These are phyloP conservation scores for Heliconius himera DNA, from an alignment of 1,140 invertebrate species.

Conservation along the genomic window DNA sequence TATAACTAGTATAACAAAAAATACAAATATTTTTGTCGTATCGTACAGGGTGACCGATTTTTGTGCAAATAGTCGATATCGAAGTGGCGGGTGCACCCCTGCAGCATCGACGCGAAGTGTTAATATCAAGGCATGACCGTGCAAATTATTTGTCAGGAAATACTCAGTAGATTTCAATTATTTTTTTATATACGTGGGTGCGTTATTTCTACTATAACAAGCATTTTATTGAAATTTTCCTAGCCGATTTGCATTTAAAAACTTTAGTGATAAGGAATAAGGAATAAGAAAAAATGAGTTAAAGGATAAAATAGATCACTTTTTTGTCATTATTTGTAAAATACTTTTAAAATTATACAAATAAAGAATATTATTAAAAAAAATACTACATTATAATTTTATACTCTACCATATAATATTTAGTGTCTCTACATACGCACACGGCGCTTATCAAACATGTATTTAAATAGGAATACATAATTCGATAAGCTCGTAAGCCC, in stretches of 20 bases:
- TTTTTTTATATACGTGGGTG: neutral
- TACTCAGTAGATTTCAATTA: neutral
- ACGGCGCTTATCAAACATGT: neutral
- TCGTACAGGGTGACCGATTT: neutral
- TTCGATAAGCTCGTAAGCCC: neutral
- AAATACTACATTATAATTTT: no score
- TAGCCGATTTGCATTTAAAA: no score
- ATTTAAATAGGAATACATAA: neutral
- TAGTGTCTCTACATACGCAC: neutral
- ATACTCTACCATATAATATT: neutral
- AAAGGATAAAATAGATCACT: no score
- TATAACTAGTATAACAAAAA: no score
- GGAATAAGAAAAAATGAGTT: no score
- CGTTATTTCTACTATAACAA: no score
- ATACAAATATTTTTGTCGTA: neutral
- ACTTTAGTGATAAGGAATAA: no score
- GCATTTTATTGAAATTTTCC: no score
- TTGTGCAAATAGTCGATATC: neutral
- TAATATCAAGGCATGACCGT: constrained; percentile 5
- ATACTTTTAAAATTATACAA: no score
- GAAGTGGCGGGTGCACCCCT: constrained; percentile 1
- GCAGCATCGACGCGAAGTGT: neutral
- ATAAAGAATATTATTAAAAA: no score
- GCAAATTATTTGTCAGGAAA: neutral
- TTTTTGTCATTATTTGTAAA: no score